A percentile compares a stretch with the other conserved stretches of the same genome.
phyloP scores from a whole-genome alignment of 1,140 invertebrate species.

The Brachionus rotundiformis region DNA sequence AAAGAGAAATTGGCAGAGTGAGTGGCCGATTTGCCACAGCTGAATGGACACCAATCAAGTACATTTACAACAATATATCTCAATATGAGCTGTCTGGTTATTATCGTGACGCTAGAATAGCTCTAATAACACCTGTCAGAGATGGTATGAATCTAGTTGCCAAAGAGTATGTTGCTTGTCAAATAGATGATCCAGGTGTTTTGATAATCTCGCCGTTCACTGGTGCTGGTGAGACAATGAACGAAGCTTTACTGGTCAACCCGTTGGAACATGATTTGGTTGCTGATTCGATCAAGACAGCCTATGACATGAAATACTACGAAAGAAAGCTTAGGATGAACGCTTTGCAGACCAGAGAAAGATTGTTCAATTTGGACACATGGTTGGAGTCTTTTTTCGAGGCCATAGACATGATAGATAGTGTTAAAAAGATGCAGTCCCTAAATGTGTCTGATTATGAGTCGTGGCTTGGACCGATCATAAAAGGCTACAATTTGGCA shows the following conservation, averaged over 20 bases:
- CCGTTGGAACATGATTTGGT: slow-evolving; percentile 84
- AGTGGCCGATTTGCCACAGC: slow-evolving; percentile 78
- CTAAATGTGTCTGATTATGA: slow-evolving; percentile 31
- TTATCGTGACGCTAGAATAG: slow-evolving; percentile 76
- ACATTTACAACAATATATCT: slow-evolving; percentile 80
- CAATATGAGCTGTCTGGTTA: slow-evolving; percentile 81
- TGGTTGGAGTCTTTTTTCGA: slow-evolving; percentile 83
- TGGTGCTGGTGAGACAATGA: slow-evolving; percentile 70
- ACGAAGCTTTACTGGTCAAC: slow-evolving; percentile 81
- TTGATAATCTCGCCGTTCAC: slow-evolving; percentile 85
- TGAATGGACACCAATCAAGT: slow-evolving; percentile 85
- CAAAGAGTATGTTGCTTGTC: slow-evolving; percentile 88
- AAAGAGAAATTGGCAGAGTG: slow-evolving; percentile 81
- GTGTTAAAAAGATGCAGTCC: slow-evolving; percentile 53
- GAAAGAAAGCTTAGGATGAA: slow-evolving; percentile 81
- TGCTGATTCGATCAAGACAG: slow-evolving; percentile 80
- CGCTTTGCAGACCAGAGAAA: slow-evolving; percentile 75
- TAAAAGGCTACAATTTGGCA: slow-evolving; percentile 79
- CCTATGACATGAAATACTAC: slow-evolving; percentile 84
- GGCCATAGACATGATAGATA: slow-evolving; percentile 54
- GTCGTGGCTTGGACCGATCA: slow-evolving; percentile 55
- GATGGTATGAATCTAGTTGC: slow-evolving; percentile 92
- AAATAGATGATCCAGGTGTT: slow-evolving; percentile 80
- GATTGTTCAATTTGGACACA: slow-evolving; percentile 76
- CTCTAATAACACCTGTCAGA: slow-evolving; percentile 78